Evolutionary conservation across 2,888 invertebrate genomes (phyloP), one percentile per base, ranked within the genome.

Genomic region (Leptinotarsa haldemani): DNA sequence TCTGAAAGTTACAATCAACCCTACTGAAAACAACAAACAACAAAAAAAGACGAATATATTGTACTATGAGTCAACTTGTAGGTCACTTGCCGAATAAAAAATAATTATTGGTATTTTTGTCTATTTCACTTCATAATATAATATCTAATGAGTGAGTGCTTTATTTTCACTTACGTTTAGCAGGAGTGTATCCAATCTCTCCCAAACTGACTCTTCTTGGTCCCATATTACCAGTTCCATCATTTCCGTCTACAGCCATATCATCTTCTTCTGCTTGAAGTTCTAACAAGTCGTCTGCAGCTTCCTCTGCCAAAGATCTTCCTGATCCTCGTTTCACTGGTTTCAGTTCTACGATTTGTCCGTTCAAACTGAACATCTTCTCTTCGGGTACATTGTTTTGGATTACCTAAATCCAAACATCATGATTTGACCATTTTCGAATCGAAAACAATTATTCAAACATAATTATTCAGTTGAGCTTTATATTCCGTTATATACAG

Each of bases 291-390:
- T 83, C 82, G 67, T 86, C 86, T 9, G 78, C 79, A 15, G 86
- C 86, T 81, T 86, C 85, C 65, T 85, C 83, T 22, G 84, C 86
- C 3, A 84, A 78, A 4, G 80, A 73, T 7, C 74, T 74, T 2
- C 68, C 52, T 16, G 58, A 25, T 48, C 74, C 74, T 20, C 56
- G 58, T 22, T 68, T 65, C 7, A 79, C 73, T 12, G 82, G 78
- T 76, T 88, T 89, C 25, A 90, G 82, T 75, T 90, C 90, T 53
- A 90, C 88, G 12, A 90, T 85, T 61, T 89, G 88, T 46, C 87
- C 89, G 63, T 90, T 90, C n/a, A 90, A 81, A n/a, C 84, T 85
- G 76, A 87, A 87, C 4, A 91, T 85, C 73, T 88, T 88, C 78
- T 90, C 85, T 80, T 91, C 91, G 3, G 89, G 88, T 25, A 90